These are phyloP conservation scores for Chrysopilus asiliformis DNA, from an alignment of 2,888 invertebrate species.

Conservation along the genomic window DNA sequence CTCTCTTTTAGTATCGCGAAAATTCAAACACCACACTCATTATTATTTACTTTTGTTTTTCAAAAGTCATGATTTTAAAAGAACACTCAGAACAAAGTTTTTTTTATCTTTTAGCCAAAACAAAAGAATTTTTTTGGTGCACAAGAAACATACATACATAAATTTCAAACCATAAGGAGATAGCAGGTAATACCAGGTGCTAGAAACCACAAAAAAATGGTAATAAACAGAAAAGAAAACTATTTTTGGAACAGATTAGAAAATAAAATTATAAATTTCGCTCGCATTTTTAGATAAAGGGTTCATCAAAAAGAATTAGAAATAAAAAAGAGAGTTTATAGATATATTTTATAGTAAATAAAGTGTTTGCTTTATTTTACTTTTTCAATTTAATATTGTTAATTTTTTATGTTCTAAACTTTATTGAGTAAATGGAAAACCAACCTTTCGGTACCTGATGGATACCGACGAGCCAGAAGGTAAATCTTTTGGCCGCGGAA, in stretches of 20 bases:
- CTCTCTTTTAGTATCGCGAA: conserved; percentile 3
- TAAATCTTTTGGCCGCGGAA: conserved; percentile 26
- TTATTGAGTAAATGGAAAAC: conserved; percentile 12
- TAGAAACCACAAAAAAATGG: conserved; percentile 3
- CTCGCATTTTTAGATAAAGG: too few relatives aligned
- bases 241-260: too few relatives aligned
- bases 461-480: conserved; percentile 25
- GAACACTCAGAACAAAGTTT: neutral
- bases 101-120: neutral
- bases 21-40: neutral
- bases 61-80: conserved; percentile 4
- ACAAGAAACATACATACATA: conserved; percentile 10
- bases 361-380: neutral
- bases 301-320: too few relatives aligned
- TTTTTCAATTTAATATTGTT: conserved; percentile 4
- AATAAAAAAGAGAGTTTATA: too few relatives aligned
- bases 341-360: too few relatives aligned
- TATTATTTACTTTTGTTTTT: conserved; percentile 8
- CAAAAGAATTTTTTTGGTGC: neutral
- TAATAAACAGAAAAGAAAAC: neutral
- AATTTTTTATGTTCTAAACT: conserved; percentile 2
- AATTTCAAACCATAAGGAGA: conserved; percentile 9
- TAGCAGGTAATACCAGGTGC: conserved; percentile 10
- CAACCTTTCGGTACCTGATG: conserved; percentile 26
- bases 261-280: too few relatives aligned